Conservation (phyloP, 2,113 vertebrate genomes). For the Fregata magnificens region DNA sequence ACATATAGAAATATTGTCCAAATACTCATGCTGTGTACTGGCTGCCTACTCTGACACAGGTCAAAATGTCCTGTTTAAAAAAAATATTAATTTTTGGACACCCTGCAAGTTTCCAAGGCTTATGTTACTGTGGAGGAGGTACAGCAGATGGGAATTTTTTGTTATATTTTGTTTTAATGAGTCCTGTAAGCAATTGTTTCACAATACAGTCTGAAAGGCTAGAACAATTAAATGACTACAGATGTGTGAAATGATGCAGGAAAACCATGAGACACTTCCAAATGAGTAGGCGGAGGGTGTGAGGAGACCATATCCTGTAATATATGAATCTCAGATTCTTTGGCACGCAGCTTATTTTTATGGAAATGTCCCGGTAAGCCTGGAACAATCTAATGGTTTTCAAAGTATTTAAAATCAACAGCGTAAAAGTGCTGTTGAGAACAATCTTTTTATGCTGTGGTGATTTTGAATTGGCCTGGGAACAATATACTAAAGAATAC, state of each 20-base stretch:
- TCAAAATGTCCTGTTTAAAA: neutral
- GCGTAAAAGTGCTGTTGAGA: neutral
- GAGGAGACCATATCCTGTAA: slow-evolving; percentile 66
- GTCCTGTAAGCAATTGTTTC: slow-evolving; percentile 60
- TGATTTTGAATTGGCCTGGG: neutral
- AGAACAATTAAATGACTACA: slow-evolving; percentile 69
- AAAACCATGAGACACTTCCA: slow-evolving; percentile 66
- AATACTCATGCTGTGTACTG: neutral
- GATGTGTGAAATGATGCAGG: slow-evolving; percentile 67
- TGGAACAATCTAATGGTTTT: slow-evolving; percentile 45
- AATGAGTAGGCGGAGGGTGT: slow-evolving; percentile 63
- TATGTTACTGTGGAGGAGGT: slow-evolving; percentile 27
- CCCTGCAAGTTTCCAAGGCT: slow-evolving; percentile 24
- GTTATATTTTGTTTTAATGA: slow-evolving; percentile 56
- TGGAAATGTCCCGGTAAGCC: slow-evolving; percentile 47
- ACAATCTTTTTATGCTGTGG: neutral
- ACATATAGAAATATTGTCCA: neutral
- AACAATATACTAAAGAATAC: neutral
- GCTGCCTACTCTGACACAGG: neutral
- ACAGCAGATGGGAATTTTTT: slow-evolving; percentile 17
- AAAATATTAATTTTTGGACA: neutral
- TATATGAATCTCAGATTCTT: slow-evolving; percentile 60
- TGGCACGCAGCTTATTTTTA: slow-evolving; percentile 52
- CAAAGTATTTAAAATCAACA: slow-evolving; percentile 31
- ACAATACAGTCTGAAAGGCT: slow-evolving; percentile 51